Base-by-base conservation (phyloP, 2,113 vertebrate species). In the Sebastes fasciatus region DNA sequence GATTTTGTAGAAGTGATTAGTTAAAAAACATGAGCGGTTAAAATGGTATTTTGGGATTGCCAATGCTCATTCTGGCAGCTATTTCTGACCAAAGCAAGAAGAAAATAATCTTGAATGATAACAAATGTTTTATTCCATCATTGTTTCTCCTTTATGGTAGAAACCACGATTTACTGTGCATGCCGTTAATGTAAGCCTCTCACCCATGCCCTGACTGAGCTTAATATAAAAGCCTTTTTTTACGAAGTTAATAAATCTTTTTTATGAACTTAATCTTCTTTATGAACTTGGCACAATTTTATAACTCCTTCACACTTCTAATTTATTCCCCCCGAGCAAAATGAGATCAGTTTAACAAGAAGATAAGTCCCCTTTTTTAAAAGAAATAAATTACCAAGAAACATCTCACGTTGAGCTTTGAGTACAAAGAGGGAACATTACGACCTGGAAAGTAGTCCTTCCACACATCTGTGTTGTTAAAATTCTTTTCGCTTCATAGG, bases 201-300 rank as follows among this genome's bases (percentile, higher is more conserved):
- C 26, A 46, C 57, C 43, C n/a, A 63, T 52, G 62, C 51, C 58
- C 17, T 40, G 49, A 46, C 63, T 74, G 61, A 72, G 64, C 16
- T 80, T 55, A 72, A 85, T 65, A 73, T 46, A 62, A 80, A 60
- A 80, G 16, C 45, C 10, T 16, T 62, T 84, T 82, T 76, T 86
- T 68, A 82, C 75, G 12, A 79, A 76, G 16, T 80, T 60, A 75
- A 87, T 91, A 88, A 85, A 91, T 91, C 66, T 77, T 73, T 89
- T 57, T 91, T 34, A 34, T 34, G 34, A 34, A 34, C 34, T 34
- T 34, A 34, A 34, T 34, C 34, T 34, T 34, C 34, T 34, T 91
- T 84, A 93, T 82, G 73, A 85, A 79, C 68, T 81, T 89, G 82
- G 82, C 42, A 79, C 57, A 46, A 61, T 68, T 88, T 82, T 63